Evolutionary conservation across 2,797 vertebrate species (phyloP).

Genomic region (Sebastes steindachneri): DNA sequence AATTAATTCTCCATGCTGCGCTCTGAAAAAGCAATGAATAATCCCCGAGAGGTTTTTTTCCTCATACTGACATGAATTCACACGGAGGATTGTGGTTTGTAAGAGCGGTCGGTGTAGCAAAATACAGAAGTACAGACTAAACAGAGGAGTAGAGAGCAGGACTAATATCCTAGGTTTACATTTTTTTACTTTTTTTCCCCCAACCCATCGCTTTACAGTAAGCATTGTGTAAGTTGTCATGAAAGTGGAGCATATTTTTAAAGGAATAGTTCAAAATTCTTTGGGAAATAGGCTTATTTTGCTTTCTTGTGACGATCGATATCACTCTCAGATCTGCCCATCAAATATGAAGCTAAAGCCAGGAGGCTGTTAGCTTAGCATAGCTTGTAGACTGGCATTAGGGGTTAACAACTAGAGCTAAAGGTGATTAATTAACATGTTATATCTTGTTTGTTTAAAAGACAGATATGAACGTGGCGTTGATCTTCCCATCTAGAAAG

Average conservation of each 20-base stretch:
- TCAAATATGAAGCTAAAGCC: not conserved
- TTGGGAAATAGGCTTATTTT: too few species aligned
- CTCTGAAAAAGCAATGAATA: conserved; percentile 16
- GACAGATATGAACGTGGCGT: not conserved
- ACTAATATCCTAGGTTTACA: not conserved
- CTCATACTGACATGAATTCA: conserved; percentile 2
- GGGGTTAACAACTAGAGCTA: not conserved
- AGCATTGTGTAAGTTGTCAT: not conserved
- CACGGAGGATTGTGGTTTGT: not conserved
- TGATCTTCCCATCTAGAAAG: not conserved
- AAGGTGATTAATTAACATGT: not conserved
- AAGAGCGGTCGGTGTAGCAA: not conserved
- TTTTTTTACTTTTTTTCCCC: not conserved
- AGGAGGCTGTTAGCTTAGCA: not conserved
- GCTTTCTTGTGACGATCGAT: too few species aligned
- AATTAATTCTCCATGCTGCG: conserved; percentile 14
- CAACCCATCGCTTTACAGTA: not conserved
- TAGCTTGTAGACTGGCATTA: not conserved
- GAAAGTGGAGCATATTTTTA: not conserved
- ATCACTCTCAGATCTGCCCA: not conserved
- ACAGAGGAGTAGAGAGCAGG: not conserved
- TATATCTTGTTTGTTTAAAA: not conserved
- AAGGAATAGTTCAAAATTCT: not conserved
- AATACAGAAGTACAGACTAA: conserved; percentile 1
- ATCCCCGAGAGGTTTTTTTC: not conserved